Percentiles rank a stretch among this genome's conserved stretches.
phyloP scores from a whole-genome alignment of 37 sponge, comb jelly and placozoan species.

The Axinella damicornis region DNA sequence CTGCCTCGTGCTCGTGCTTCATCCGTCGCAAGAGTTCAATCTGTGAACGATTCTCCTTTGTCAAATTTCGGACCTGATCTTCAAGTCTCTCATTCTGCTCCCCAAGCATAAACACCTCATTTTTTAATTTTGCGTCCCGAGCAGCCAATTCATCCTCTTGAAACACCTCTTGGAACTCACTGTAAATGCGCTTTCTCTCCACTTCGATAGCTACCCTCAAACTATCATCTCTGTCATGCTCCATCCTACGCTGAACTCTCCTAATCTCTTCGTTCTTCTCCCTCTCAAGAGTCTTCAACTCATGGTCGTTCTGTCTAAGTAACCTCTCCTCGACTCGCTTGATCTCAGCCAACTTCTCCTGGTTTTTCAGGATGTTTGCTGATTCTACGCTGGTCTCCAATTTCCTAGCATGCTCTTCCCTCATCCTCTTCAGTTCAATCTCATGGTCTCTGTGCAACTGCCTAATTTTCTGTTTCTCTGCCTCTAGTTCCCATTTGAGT shows the following conservation, averaged over 20 bases:
- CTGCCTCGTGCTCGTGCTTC: conserved; percentile 66
- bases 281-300: conserved; percentile 36
- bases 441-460: conserved; percentile 40
- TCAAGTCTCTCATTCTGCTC: conserved; percentile 66
- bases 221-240: conserved; percentile 52
- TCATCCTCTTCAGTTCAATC: conserved; percentile 34
- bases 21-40: conserved; percentile 60
- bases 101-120: conserved; percentile 65
- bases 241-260: conserved; percentile 35
- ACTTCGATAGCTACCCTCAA: conserved; percentile 33
- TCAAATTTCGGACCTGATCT: conserved; percentile 45
- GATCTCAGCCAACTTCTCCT: conserved; percentile 61
- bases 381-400: conserved; percentile 48
- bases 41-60: conserved; percentile 55
- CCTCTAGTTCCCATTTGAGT: conserved; percentile 53
- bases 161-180: conserved; percentile 27
- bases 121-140: conserved; percentile 54
- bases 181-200: conserved; percentile 26
- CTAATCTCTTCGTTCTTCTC: conserved; percentile 75
- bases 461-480: conserved; percentile 58
- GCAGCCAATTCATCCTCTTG: conserved; percentile 35
- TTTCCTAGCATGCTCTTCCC: conserved; percentile 65
- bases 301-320: conserved; percentile 51
- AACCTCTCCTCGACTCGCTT: conserved; percentile 63
- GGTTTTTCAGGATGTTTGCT: conserved; percentile 46